Conservation (phyloP, 2,888 invertebrate species). For the Marasmarcha lunaedactyla region DNA sequence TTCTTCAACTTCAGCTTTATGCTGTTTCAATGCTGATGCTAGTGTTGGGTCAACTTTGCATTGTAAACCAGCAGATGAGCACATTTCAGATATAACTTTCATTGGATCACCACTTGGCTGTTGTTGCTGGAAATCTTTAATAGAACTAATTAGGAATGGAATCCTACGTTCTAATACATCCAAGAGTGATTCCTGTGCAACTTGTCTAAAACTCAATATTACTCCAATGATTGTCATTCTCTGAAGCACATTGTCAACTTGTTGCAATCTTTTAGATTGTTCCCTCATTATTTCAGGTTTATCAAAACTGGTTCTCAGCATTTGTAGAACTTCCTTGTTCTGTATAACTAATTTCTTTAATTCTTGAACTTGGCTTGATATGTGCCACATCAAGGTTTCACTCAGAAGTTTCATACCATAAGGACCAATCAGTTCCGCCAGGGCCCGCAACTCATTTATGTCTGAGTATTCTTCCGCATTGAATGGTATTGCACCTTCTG, state of each 20-base stretch:
- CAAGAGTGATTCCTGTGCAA: slow-evolving; percentile 93
- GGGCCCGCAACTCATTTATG: slow-evolving; percentile 91
- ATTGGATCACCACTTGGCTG: slow-evolving; percentile 90
- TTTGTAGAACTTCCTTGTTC: slow-evolving; percentile 92
- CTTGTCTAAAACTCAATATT: slow-evolving; percentile 93
- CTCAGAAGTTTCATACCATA: slow-evolving; percentile 98
- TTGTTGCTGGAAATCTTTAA: slow-evolving; percentile 94
- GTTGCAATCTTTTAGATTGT: slow-evolving; percentile 88
- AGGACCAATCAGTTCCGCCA: slow-evolving; percentile 97
- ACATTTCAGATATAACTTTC: slow-evolving; percentile 96
- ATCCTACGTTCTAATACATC: slow-evolving; percentile 94
- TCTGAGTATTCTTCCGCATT: slow-evolving; percentile 99
- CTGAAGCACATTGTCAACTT: slow-evolving; percentile 95
- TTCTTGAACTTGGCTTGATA: slow-evolving; percentile 97
- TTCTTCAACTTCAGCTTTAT: slow-evolving; percentile 88
- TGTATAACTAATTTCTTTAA: slow-evolving; percentile 90
- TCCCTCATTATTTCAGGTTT: slow-evolving; percentile 99
- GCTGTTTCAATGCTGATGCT: slow-evolving; percentile 88
- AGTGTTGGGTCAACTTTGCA: slow-evolving; percentile 97
- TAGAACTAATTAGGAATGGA: slow-evolving; percentile 95
- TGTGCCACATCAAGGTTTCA: slow-evolving; percentile 98
- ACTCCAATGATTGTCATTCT: slow-evolving; percentile 98
- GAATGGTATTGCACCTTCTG: slow-evolving; percentile 92
- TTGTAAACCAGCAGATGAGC: slow-evolving; percentile 92
- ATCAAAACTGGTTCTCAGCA: slow-evolving; percentile 95